Base-by-base conservation (phyloP, 2,113 vertebrate species). In the Tympanuchus pallidicinctus region DNA sequence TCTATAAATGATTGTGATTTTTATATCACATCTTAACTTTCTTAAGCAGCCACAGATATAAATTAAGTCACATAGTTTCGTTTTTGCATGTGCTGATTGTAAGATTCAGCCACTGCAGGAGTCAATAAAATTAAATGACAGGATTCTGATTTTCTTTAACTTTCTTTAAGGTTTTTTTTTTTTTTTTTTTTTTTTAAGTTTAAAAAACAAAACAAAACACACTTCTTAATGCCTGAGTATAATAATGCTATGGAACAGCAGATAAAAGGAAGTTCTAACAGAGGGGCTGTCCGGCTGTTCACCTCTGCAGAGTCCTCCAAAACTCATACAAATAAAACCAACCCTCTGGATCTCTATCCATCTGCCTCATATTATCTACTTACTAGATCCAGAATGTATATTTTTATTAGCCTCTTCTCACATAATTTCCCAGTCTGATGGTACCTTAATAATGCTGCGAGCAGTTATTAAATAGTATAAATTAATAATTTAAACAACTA, bases 401-500 rank as follows among this genome's bases (percentile, higher is more conserved):
- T 48, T 50, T 92, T 54, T 77, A 52, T 28, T 50, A 47, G 22
- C 38, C 17, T 87, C 50, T 63, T 57, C 56, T 24, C 48, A 16
- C 32, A 13, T 25, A 2, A 43, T 47, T 89, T 13, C 16, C n/a
- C 56, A 42, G 45, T 8, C 27, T 88, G 40, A 40, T 71, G 45
- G 11, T 42, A 13, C 36, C 47, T 66, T 56, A 45, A 2, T 22
- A 91, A 61, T 30, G 34, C n/a, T 36, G 38, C 28, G 10, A 6
- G 38, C 34, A 5, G 45, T 42, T 86, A 63, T 71, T 88, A 64
- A 75, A 47, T 69, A 57, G 70, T 67, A 71, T 27, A 67, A 64
- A 94, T 67, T 78, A 88, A 74, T 71, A 56, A 86, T 80, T 81
- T 36, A 82, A 89, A 36, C 67, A 64, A 91, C n/a, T 66, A 91